Evolutionary conservation across 2,113 vertebrate species (phyloP), one percentile per base, ranked within the genome.

Genomic region (Daubentonia madagascariensis): DNA sequence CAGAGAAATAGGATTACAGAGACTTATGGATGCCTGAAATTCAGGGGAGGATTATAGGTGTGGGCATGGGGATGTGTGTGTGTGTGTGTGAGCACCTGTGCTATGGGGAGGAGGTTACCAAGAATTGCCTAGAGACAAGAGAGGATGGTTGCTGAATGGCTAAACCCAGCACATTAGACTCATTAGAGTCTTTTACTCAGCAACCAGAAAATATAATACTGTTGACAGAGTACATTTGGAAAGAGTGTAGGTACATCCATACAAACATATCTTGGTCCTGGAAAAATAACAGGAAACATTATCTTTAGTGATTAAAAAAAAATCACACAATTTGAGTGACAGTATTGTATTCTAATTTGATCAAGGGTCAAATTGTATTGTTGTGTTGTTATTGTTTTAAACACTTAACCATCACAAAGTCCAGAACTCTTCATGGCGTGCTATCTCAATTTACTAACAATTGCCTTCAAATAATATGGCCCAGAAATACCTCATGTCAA

Each of bases 311-410:
- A 68, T 30, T 18, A 84, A 80, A 79, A 65, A 78, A 75, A 73
- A n/a, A 14, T 43, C 32, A 54, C 14, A 63, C 8, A 6, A 8
- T 90, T 63, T 92, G 76, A 68, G 22, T 61, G 25, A 84, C 14
- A 72, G 16, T 63, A 70, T 52, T n/a, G 1, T 67, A 57, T 79
- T 86, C n/a, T 57, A 88, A 12, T 93, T 94, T 68, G 75, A 83
- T 88, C 86, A 76, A 65, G 14, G 25, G 35, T 76, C 45, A 89
- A 32, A 78, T 17, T 50, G 22, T 50, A n/a, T 54, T 91, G 16
- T 61, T 89, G 20, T 70, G 30, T 88, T 70, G n/a, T n/a, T n/a
- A n/a, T n/a, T n/a, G n/a, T n/a, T 85, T 92, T 83, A 96, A 57
- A 13, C 52, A 57, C 17, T 25, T 52, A 87, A 35, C 4, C 5